A percentile compares a stretch with the other conserved stretches of the same genome.
Conservation (phyloP, 2,888 invertebrate genomes). For the Habrosyne pyritoides region DNA sequence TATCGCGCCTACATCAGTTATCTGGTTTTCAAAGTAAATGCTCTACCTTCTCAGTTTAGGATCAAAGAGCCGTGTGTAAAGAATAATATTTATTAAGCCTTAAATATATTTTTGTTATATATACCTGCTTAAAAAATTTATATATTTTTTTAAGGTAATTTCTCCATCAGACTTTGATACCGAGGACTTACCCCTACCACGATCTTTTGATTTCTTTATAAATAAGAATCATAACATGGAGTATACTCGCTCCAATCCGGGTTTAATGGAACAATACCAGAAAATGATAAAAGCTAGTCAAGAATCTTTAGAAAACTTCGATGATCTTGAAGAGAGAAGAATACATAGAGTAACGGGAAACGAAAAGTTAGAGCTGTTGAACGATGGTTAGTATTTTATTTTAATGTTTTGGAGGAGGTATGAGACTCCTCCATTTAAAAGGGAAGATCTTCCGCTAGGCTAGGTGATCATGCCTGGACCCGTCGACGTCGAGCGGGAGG, state of each 20-base stretch:
- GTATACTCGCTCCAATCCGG: constrained; percentile 39
- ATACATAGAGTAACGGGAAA: constrained; percentile 39
- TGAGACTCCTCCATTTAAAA: too few relatives aligned
- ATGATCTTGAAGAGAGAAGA: constrained; percentile 38
- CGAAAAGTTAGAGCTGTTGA: constrained; percentile 39
- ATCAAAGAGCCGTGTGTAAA: too few relatives aligned
- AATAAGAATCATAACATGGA: constrained; percentile 34
- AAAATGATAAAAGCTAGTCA: constrained; percentile 55
- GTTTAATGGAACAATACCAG: constrained; percentile 52
- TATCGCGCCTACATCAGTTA: too few relatives aligned
- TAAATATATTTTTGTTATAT: too few relatives aligned
- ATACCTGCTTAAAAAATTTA: too few relatives aligned
- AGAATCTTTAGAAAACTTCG: constrained; percentile 44
- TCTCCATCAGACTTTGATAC: background rate
- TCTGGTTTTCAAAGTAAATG: too few relatives aligned
- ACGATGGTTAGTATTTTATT: constrained; percentile 39
- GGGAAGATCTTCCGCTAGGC: too few relatives aligned
- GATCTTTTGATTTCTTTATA: constrained; percentile 48
- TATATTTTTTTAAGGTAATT: background rate
- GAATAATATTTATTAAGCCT: too few relatives aligned
- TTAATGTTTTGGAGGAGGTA: too few relatives aligned
- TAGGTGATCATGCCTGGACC: too few relatives aligned
- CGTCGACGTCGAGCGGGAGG: too few relatives aligned
- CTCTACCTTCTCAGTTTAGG: too few relatives aligned
- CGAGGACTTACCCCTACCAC: constrained; percentile 44